phyloP scores from a whole-genome alignment of 2,113 vertebrate species.

The Atrichornis clamosus region DNA sequence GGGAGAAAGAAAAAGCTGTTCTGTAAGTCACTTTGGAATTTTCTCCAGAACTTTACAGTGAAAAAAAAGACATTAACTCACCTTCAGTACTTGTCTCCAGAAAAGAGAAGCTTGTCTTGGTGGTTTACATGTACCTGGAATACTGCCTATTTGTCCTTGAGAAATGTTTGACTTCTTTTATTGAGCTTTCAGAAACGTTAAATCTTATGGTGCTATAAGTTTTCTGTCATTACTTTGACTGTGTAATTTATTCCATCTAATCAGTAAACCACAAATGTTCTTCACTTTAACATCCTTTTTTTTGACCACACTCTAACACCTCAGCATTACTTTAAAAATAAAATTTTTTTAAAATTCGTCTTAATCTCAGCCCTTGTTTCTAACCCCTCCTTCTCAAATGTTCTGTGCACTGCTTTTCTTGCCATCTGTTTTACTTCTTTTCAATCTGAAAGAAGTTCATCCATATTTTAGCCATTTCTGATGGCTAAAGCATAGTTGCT shows the following conservation, averaged over 20 bases:
- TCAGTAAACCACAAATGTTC: not conserved
- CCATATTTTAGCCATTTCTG: not conserved
- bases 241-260: not conserved
- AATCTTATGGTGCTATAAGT: constrained; percentile 7
- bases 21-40: not conserved
- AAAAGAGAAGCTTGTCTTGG: not conserved
- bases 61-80: not conserved
- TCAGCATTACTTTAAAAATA: not conserved
- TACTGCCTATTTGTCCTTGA: not conserved
- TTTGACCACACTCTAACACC: not conserved
- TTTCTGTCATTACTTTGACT: not conserved
- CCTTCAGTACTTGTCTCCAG: not conserved
- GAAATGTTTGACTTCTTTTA: not conserved
- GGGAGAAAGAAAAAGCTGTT: not conserved
- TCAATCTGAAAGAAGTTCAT: not conserved
- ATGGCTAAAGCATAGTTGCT: not conserved
- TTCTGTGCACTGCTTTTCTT: not conserved
- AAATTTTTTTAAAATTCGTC: not conserved
- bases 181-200: constrained; percentile 21
- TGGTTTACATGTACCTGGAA: not conserved
- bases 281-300: not conserved
- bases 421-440: not conserved
- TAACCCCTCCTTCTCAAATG: not conserved
- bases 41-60: not conserved
- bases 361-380: not conserved